phyloP scores from a whole-genome alignment of 2,113 vertebrate species.

The Alaudala cheleensis region DNA sequence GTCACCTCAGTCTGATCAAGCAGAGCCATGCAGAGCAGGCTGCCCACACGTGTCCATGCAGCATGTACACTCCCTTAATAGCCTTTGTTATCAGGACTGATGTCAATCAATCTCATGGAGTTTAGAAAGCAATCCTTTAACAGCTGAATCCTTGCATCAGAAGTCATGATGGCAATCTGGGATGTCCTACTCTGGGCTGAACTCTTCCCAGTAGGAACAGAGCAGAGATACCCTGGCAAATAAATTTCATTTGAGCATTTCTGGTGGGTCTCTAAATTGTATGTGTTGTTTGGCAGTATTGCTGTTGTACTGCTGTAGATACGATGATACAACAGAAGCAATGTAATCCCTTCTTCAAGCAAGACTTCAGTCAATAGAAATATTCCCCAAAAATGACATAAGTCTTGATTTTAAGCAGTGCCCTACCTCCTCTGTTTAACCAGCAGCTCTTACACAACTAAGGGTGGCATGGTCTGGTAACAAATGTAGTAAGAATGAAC shows the following conservation, averaged over 20 bases:
- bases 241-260: background rate
- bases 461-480: background rate
- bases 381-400: background rate
- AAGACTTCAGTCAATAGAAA: background rate
- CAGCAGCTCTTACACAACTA: background rate
- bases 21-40: fast-evolving
- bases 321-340: background rate
- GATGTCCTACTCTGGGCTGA: background rate
- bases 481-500: fast-evolving
- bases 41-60: background rate
- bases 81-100: background rate
- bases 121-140: background rate
- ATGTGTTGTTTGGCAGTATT: background rate
- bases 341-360: background rate
- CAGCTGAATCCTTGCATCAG: background rate
- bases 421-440: background rate
- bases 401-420: background rate
- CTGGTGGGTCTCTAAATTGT: background rate
- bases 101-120: background rate
- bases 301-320: background rate
- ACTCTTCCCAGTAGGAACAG: background rate
- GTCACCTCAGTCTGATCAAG: background rate
- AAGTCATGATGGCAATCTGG: background rate
- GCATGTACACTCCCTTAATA: background rate
- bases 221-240: background rate